Conservation (phyloP, 2,888 invertebrate genomes). For the Orthonychiurus folsomi region DNA sequence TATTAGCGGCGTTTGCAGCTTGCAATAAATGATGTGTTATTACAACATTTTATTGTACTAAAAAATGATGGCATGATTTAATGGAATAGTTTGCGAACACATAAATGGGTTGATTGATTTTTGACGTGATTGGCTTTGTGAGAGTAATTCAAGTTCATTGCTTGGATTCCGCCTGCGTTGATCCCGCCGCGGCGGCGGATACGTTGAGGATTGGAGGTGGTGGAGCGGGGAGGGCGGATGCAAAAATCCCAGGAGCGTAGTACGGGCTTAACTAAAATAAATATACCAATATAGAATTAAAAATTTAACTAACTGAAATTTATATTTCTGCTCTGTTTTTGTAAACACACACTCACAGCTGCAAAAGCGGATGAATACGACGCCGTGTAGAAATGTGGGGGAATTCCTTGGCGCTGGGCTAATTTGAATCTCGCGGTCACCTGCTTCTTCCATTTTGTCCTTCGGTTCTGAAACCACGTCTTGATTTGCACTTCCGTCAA, state of each 20-base stretch:
- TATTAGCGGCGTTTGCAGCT: too few species aligned
- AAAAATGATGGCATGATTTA: too few species aligned
- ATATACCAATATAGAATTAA: too few species aligned
- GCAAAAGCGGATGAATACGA: conserved; percentile 35
- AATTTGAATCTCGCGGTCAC: conserved; percentile 79
- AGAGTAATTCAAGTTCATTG: not conserved
- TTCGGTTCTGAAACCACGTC: conserved; percentile 91
- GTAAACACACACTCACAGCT: conserved; percentile 19
- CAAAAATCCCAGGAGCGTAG: conserved; percentile 25
- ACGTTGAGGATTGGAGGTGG: not conserved
- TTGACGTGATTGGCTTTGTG: too few species aligned
- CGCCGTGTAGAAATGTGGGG: conserved; percentile 23
- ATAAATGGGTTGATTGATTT: too few species aligned
- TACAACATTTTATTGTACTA: too few species aligned
- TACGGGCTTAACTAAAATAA: conserved; percentile 29
- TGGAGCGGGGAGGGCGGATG: not conserved
- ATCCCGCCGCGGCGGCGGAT: not conserved
- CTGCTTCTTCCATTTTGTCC: conserved; percentile 97
- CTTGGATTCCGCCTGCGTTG: not conserved
- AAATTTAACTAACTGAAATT: not conserved
- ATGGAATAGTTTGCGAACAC: too few species aligned
- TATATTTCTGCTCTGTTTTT: not conserved
- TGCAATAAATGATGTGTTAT: too few species aligned
- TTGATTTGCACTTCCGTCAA: conserved; percentile 93
- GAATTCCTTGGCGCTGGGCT: conserved; percentile 71